Base-by-base conservation (phyloP, 2,113 vertebrate genomes). In the Indicator maculatus region DNA sequence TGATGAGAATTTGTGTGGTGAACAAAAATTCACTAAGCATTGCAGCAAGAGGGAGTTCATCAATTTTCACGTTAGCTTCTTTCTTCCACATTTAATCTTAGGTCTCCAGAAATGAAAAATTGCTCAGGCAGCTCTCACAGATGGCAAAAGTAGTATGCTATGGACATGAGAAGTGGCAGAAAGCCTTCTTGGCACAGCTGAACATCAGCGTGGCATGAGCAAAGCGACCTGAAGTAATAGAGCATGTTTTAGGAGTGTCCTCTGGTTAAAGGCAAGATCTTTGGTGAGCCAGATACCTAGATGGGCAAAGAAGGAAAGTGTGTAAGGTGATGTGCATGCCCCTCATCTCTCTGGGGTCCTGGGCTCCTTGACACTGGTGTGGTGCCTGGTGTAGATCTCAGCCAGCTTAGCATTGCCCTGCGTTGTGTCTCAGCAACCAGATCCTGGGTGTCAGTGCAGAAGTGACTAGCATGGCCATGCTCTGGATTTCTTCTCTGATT, bases 151-250 rank as follows among this genome's bases (percentile, higher is more conserved):
- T 45, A 59, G 10, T 55, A 21, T 27, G 21, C 36, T 53, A 9
- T 3, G 5, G 26, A 19, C 52, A 16, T 5, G 23, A 82, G 28
- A 67, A 78, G 41, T 27, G 14, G 9, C 12, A 16, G 18, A 74
- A 21, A 7, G 2, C 4, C 6, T 10, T 73, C 18, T 44, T 76
- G n/a, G 16, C 52, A 8, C n/a, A 59, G 38, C 33, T 65, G 16
- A 50, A 3, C 16, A 6, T 9, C 66, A 61, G 18, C 26, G 12
- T 20, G 36, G n/a, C 13, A 45, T 66, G 45, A 70, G 33, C 30
- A 76, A 69, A 38, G 66, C 0, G 0, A 65, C 10, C 50, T 39
- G 58, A 33, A 66, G 23, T 15, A 16, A 26, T 8, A 0, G 0
- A 4, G 47, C 1, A 1, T 28, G 7, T 86, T 81, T 52, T 36